Conservation (phyloP, 2,888 invertebrate species). For the Plutella xylostella region DNA sequence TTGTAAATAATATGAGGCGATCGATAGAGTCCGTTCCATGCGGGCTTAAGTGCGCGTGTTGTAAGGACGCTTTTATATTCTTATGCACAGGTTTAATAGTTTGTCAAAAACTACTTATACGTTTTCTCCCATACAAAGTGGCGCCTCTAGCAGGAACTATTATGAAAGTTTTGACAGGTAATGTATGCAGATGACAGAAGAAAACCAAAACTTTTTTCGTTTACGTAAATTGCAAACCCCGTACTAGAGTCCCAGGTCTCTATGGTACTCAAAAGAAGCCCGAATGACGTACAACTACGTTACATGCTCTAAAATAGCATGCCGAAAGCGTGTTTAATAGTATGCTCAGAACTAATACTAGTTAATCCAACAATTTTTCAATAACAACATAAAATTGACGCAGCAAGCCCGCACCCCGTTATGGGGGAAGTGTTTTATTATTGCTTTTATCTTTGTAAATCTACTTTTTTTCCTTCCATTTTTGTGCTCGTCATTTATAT, state of each 20-base stretch:
- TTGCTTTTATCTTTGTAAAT: slow-evolving; percentile 57
- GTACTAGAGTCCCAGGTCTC: not conserved
- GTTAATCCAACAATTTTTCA: not conserved
- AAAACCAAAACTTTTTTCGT: no score
- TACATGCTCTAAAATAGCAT: not conserved
- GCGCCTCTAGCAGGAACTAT: not conserved
- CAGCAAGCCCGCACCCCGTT: slow-evolving; percentile 25
- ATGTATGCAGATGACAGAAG: no score
- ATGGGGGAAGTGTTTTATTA: slow-evolving; percentile 63
- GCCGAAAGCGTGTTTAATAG: not conserved
- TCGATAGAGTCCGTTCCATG: slow-evolving; percentile 44
- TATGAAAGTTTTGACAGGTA: no score
- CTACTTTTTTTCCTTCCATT: slow-evolving; percentile 46
- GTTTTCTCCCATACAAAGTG: no score
- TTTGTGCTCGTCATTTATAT: slow-evolving; percentile 63
- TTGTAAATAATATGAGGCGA: not conserved
- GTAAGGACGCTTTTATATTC: not conserved
- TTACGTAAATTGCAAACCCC: no score
- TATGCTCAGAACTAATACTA: not conserved
- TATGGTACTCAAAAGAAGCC: not conserved
- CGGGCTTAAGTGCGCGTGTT: slow-evolving; percentile 28
- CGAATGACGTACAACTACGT: not conserved
- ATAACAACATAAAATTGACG: slow-evolving; percentile 18
- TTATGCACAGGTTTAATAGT: not conserved
- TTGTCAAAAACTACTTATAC: no score